Conservation (phyloP, 1,140 invertebrate genomes). For the Drepana arcuata region DNA sequence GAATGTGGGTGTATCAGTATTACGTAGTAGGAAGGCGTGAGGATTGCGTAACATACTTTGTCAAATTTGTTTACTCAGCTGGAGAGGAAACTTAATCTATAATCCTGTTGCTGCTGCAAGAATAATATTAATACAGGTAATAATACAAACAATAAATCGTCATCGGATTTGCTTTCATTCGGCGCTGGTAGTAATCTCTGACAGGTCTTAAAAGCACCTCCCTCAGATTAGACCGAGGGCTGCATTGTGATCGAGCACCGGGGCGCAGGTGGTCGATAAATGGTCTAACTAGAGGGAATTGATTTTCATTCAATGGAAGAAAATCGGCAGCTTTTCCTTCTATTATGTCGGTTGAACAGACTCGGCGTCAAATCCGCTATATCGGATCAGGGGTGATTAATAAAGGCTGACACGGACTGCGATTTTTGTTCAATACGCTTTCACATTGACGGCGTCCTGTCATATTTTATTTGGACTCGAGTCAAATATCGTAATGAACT, state of each 20-base stretch:
- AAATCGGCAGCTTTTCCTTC: constrained; percentile 19
- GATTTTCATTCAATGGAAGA: constrained; percentile 27
- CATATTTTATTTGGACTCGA: no score
- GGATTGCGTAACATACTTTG: no score
- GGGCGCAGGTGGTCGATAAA: constrained; percentile 33
- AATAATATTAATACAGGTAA: no score
- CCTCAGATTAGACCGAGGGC: constrained; percentile 20
- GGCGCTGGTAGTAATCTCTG: constrained; percentile 5
- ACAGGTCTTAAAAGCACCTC: constrained; percentile 16
- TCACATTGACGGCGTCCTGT: no score
- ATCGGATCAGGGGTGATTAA: constrained; percentile 5
- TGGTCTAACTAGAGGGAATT: constrained; percentile 25
- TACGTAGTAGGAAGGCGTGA: no score
- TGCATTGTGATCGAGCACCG: constrained; percentile 26
- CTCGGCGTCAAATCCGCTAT: constrained; percentile 5
- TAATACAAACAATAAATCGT: no score
- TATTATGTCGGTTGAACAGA: constrained; percentile 5
- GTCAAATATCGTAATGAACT: no score
- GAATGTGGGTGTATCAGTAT: no score
- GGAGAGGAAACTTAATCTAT: no score
- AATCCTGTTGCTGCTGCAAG: no score
- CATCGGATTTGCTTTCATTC: neutral
- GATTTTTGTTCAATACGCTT: neutral
- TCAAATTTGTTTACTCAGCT: no score
- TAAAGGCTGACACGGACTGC: neutral